These are phyloP conservation scores for Sebastes minor DNA, from an alignment of 2,797 vertebrate species.

Conservation along the genomic window DNA sequence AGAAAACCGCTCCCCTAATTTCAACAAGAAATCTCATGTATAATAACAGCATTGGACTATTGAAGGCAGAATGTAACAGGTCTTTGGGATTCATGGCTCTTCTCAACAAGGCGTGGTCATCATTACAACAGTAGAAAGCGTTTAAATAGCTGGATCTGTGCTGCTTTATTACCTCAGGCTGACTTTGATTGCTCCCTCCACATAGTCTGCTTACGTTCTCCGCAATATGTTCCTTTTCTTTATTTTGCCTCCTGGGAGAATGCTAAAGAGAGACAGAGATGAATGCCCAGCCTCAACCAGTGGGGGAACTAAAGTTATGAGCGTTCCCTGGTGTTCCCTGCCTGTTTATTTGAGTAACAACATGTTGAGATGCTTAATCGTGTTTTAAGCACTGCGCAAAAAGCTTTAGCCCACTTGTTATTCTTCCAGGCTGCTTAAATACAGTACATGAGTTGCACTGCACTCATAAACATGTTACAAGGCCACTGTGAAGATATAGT, in stretches of 20 bases:
- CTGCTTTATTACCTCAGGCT: conserved; percentile 42
- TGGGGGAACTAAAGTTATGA: conserved; percentile 22
- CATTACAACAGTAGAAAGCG: conserved; percentile 17
- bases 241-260: conserved; percentile 26
- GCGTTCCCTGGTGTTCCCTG: conserved; percentile 8
- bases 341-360: conserved; percentile 21
- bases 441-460: not conserved
- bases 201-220: not conserved
- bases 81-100: conserved; percentile 26
- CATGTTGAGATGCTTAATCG: conserved; percentile 27
- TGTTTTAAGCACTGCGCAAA: conserved; percentile 14
- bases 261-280: conserved; percentile 11
- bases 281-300: conserved; percentile 16
- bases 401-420: not conserved
- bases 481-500: not conserved
- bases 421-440: not conserved
- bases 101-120: conserved; percentile 24
- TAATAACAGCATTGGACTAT: not conserved
- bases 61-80: not conserved
- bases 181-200: conserved; percentile 27
- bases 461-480: not conserved
- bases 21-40: not conserved
- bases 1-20: not conserved
- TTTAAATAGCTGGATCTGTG: conserved; percentile 38
- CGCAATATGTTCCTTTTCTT: conserved; percentile 17